These are phyloP conservation scores for Luidia sarsii DNA, from an alignment of 53 echinoderm and acorn worm genomes.

Conservation along the genomic window DNA sequence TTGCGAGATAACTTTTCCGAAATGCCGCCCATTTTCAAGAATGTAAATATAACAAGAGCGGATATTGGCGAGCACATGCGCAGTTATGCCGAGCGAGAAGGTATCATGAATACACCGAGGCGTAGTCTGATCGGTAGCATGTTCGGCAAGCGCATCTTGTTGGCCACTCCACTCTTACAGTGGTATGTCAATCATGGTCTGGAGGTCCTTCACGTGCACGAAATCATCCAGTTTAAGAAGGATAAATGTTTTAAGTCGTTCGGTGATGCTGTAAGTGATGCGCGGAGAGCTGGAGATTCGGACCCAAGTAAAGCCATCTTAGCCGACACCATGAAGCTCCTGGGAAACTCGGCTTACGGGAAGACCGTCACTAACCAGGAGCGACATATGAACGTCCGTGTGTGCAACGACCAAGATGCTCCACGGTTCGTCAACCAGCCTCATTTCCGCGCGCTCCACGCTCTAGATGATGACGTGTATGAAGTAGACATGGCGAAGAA, in stretches of 20 bases:
- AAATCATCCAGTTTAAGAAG: conserved; percentile 12
- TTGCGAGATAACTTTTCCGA: not conserved
- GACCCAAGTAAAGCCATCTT: conserved; percentile 38
- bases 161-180: conserved; percentile 3
- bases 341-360: conserved; percentile 15
- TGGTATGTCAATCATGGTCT: conserved; percentile 17
- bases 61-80: conserved; percentile 22
- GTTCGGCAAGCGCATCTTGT: not conserved
- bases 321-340: conserved; percentile 50
- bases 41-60: not conserved
- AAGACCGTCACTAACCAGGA: conserved; percentile 44
- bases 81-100: conserved; percentile 6
- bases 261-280: conserved; percentile 16
- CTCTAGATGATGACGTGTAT: not conserved
- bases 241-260: conserved; percentile 4
- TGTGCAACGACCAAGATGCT: not conserved
- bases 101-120: not conserved
- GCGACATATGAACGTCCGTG: conserved; percentile 9
- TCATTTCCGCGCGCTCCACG: not conserved
- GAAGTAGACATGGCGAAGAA: conserved; percentile 27
- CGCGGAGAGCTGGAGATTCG: conserved; percentile 13
- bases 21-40: conserved; percentile 42
- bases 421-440: conserved; percentile 12
- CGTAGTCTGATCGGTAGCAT: conserved; percentile 28
- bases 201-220: conserved; percentile 3